Evolutionary conservation across 2,888 invertebrate species (phyloP), one percentile per base, ranked within the genome.

Genomic region (Orchesellides sinensis): DNA sequence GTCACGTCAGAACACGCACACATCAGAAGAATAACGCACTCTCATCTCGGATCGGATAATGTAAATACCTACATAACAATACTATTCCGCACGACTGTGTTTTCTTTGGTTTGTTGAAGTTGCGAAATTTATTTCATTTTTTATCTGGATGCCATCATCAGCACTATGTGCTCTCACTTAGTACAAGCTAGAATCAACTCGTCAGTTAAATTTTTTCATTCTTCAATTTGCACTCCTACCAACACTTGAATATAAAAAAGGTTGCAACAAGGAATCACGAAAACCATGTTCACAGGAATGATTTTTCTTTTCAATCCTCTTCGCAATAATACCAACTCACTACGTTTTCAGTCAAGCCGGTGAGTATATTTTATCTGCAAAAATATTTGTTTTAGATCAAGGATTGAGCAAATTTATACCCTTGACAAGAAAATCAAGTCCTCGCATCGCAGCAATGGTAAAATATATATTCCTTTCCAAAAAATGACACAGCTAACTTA

Each of bases 61-160:
- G n/a, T n/a, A n/a, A n/a, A n/a, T n/a, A n/a, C n/a, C n/a, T n/a
- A n/a, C n/a, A n/a, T n/a, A n/a, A 49, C 23, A 35, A 35, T 35
- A 35, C 35, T 5, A 35, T 56, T 23, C 25, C 35, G 54, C 40
- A 68, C 17, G 17, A 68, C 21, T 56, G 40, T 72, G 14, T 45
- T 47, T 45, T 25, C 45, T 72, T 59, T 45, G 25, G 14, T 27
- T n/a, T 27, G 56, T 35, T 35, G 14, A 49, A 56, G 25, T 72
- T 59, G 73, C 73, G 35, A 73, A 73, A 49, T 63, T 17, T 73
- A 59, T 27, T 61, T 40, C 29, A 27, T 73, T 72, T 49, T 59
- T 70, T 59, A 47, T 72, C 56, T 72, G 59, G 17, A 59, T 59
- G 72, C 45, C 45, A 32, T 45, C 61, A 23, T 32, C 2, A n/a